Evolutionary conservation across 2,888 invertebrate species (phyloP).

Genomic region (Sphinx pinastri): DNA sequence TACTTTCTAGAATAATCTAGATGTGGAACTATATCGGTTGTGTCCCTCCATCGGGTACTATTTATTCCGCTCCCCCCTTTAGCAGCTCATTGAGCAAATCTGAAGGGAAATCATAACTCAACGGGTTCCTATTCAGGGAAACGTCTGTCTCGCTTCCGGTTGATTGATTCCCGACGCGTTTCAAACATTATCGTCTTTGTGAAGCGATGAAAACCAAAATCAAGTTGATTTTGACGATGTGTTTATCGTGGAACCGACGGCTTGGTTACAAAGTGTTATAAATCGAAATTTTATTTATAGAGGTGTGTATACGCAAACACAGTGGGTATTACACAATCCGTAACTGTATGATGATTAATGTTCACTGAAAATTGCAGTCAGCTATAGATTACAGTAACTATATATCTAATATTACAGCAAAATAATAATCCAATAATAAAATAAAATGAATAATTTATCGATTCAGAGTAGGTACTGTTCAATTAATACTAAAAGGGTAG

Average conservation of each 20-base stretch:
- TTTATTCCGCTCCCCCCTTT: slow-evolving; percentile 59
- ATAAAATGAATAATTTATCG: too few relatives aligned
- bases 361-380: too few relatives aligned
- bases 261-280: too few relatives aligned
- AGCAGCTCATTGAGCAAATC: slow-evolving; percentile 59
- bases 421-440: too few relatives aligned
- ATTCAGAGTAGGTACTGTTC: too few relatives aligned
- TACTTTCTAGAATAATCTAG: slow-evolving; percentile 2
- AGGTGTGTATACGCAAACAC: too few relatives aligned
- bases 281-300: too few relatives aligned
- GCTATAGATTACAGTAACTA: too few relatives aligned
- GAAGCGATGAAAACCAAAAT: background rate
- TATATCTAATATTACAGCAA: too few relatives aligned
- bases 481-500: too few relatives aligned
- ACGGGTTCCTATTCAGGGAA: slow-evolving; percentile 30
- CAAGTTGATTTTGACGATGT: background rate
- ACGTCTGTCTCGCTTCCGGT: slow-evolving; percentile 36
- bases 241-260: background rate
- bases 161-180: slow-evolving; percentile 17
- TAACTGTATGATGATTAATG: too few relatives aligned
- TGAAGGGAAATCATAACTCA: slow-evolving; percentile 49
- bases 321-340: too few relatives aligned
- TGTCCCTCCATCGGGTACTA: slow-evolving; percentile 48
- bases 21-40: slow-evolving; percentile 38
- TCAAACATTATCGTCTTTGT: background rate